Evolutionary conservation across 1,140 invertebrate genomes (phyloP).

Genomic region (Rhynchophorus ferrugineus): DNA sequence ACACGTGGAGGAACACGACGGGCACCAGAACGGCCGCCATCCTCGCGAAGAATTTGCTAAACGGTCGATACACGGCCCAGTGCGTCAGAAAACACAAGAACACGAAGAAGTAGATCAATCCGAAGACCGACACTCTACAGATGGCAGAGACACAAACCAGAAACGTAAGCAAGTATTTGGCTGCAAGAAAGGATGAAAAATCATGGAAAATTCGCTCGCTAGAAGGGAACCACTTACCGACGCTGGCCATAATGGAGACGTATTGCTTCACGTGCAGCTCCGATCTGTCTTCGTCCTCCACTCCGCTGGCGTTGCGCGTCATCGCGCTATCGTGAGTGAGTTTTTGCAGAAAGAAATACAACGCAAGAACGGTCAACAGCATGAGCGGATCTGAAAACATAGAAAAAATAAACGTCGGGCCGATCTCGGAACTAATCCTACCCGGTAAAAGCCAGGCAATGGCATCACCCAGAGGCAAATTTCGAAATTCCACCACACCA

Average conservation of each 20-base stretch:
- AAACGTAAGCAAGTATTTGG: constrained; percentile 7
- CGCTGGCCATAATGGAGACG: background rate
- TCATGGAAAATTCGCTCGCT: background rate
- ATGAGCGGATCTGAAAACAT: constrained; percentile 12
- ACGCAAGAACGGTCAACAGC: constrained; percentile 1
- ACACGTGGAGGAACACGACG: constrained; percentile 10
- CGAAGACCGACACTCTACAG: constrained; percentile 3
- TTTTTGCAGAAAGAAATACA: constrained; percentile 4
- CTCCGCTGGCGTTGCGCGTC: background rate
- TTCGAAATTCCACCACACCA: constrained; percentile 12
- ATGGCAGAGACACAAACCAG: constrained; percentile 8
- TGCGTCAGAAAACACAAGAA: constrained; percentile 12
- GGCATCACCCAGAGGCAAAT: background rate
- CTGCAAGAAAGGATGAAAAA: background rate
- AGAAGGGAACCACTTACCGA: constrained; percentile 1
- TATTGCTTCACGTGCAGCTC: background rate
- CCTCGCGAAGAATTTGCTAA: constrained; percentile 5
- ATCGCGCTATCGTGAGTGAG: background rate
- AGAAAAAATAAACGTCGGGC: background rate
- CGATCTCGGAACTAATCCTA: background rate
- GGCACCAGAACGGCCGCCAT: constrained; percentile 1
- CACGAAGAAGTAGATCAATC: constrained; percentile 11
- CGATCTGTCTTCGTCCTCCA: background rate
- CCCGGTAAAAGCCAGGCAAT: constrained; percentile 12
- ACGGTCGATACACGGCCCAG: constrained; percentile 5